Conservation (phyloP, 2,113 vertebrate species). For the Symphodus melops region DNA sequence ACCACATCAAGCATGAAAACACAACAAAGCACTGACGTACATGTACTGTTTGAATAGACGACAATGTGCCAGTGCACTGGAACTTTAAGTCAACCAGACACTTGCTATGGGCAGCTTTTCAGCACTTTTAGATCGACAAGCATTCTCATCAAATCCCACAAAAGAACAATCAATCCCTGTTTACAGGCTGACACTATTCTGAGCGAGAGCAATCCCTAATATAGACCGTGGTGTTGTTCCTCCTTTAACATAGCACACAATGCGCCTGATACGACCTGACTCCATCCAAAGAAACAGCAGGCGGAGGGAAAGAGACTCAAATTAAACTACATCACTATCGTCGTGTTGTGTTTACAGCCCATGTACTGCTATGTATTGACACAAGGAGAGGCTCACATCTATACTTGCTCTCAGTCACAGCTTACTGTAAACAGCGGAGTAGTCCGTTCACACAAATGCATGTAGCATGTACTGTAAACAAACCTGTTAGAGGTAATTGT, state of each 20-base stretch:
- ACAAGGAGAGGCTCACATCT: constrained; percentile 43
- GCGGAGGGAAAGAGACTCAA: neutral
- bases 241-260: constrained; percentile 35
- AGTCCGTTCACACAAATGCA: constrained; percentile 20
- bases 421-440: constrained; percentile 63
- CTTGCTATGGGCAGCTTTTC: constrained; percentile 5
- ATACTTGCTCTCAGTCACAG: constrained; percentile 38
- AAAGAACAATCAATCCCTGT: constrained; percentile 55
- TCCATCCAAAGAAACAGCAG: constrained; percentile 29
- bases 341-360: neutral
- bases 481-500: neutral
- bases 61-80: neutral
- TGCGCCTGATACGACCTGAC: constrained; percentile 56
- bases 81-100: neutral
- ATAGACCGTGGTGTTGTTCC: constrained; percentile 45
- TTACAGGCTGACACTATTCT: constrained; percentile 52
- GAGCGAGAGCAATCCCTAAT: constrained; percentile 31
- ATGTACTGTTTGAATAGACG: neutral
- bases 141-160: constrained; percentile 51
- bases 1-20: constrained; percentile 18
- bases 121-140: constrained; percentile 24
- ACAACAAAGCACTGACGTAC: constrained; percentile 17
- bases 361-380: constrained; percentile 36
- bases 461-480: constrained; percentile 47
- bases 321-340: neutral